These are phyloP conservation scores for Eulimnadia texana DNA, from an alignment of 1,140 invertebrate genomes.

Conservation along the genomic window DNA sequence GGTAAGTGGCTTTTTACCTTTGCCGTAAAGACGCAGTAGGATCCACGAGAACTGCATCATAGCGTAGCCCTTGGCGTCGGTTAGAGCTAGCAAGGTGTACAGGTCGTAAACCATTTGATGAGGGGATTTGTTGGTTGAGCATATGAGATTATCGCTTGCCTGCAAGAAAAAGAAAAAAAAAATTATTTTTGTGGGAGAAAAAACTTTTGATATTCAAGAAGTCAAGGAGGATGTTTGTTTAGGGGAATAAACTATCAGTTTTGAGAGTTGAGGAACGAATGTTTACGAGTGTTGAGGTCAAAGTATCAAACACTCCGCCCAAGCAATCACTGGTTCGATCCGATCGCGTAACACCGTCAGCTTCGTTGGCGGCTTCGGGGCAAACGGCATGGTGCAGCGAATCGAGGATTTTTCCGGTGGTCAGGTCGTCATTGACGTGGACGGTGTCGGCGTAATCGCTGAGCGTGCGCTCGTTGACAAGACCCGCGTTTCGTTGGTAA, in stretches of 20 bases:
- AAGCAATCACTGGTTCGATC: neutral
- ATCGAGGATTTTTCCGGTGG: neutral
- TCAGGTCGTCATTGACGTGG: constrained; percentile 1
- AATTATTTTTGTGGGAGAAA: neutral
- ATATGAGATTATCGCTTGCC: constrained; percentile 42
- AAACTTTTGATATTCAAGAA: neutral
- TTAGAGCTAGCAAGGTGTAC: constrained; percentile 57
- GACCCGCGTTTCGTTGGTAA: constrained; percentile 9
- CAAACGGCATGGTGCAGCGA: constrained; percentile 5
- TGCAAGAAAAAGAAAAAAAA: constrained; percentile 15
- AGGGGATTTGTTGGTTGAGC: constrained; percentile 52
- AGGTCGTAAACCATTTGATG: constrained; percentile 67
- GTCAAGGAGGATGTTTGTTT: neutral
- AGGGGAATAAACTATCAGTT: too few relatives aligned
- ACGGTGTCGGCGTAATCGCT: constrained; percentile 14
- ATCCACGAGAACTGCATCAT: constrained; percentile 81
- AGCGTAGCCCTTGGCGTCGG: constrained; percentile 66
- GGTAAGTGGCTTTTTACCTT: constrained; percentile 35
- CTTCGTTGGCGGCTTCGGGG: neutral
- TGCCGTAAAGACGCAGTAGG: constrained; percentile 54
- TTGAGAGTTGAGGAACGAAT: too few relatives aligned
- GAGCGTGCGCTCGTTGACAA: constrained; percentile 15
- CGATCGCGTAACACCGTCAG: neutral
- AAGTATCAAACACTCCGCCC: constrained; percentile 4
- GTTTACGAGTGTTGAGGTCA: neutral